A percentile compares a stretch with the other conserved stretches of the same genome.
phyloP scores from a whole-genome alignment of 2,888 invertebrate species.

The Oscheius sp. region DNA sequence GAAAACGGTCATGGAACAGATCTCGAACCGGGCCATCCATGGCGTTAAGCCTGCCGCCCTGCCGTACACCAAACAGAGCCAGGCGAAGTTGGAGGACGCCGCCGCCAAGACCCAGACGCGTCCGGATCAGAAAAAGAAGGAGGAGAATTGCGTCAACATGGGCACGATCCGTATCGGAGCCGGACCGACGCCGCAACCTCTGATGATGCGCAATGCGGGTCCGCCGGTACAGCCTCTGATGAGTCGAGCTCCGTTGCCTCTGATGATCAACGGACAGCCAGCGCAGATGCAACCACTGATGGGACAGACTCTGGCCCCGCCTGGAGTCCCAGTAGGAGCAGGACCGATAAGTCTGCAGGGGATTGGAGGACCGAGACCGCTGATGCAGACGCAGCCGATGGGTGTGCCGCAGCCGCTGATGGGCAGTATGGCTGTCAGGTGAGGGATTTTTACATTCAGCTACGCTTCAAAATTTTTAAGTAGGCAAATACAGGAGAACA shows the following conservation, averaged over 20 bases:
- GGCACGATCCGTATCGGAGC: constrained; percentile 67
- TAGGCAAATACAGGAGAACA: no score
- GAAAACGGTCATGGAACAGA: constrained; percentile 85
- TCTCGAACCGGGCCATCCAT: constrained; percentile 90
- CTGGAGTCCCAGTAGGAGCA: constrained; percentile 17
- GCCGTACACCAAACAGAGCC: constrained; percentile 90
- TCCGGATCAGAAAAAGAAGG: constrained; percentile 51
- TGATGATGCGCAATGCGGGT: constrained; percentile 15
- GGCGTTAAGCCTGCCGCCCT: constrained; percentile 95
- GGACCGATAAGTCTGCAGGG: background rate
- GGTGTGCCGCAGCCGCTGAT: constrained; percentile 22
- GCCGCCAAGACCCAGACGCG: constrained; percentile 53
- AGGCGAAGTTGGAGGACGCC: constrained; percentile 73
- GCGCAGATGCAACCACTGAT: constrained; percentile 38
- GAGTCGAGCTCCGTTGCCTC: constrained; percentile 14
- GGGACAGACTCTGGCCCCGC: constrained; percentile 32
- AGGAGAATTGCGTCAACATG: constrained; percentile 58
- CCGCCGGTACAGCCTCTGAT: background rate
- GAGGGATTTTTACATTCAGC: background rate
- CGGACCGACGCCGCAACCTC: background rate
- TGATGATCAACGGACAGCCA: constrained; percentile 39
- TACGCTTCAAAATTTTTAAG: no score
- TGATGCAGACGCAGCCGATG: constrained; percentile 5
- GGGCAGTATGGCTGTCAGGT: constrained; percentile 24
- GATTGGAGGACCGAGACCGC: constrained; percentile 21